Evolutionary conservation across 2,888 invertebrate species (phyloP).

Genomic region (Ormyrus rosae): DNA sequence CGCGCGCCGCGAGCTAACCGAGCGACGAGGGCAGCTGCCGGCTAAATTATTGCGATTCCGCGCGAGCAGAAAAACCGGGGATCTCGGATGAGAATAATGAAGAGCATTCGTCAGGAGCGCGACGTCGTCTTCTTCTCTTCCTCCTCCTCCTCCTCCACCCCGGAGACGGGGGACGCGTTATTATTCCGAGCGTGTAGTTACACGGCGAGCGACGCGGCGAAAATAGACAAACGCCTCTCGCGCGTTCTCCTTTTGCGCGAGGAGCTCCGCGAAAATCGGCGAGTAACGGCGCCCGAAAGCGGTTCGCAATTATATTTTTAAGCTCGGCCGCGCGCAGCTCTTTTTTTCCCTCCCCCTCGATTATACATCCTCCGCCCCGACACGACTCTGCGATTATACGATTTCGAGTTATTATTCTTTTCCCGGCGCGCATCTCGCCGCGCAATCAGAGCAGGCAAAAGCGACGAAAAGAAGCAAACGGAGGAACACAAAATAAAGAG

Average conservation of each 20-base stretch:
- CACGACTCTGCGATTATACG: no score
- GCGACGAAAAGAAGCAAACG: conserved; percentile 33
- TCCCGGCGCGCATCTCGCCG: background rate
- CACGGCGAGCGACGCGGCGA: no score
- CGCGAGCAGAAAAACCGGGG: conserved; percentile 4
- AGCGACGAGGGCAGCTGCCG: background rate
- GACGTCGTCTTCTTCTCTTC: no score
- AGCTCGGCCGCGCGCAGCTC: no score
- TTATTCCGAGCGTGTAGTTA: background rate
- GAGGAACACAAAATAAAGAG: conserved; percentile 35
- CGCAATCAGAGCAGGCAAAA: conserved; percentile 40
- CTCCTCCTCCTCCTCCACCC: no score
- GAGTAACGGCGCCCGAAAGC: background rate
- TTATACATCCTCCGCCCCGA: no score
- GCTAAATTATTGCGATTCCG: conserved; percentile 33
- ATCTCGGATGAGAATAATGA: conserved; percentile 47
- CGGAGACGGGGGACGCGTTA: background rate
- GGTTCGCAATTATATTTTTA: no score
- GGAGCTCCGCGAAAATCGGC: conserved; percentile 7
- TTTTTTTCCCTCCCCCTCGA: no score
- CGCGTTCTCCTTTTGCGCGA: background rate
- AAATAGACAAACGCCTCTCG: background rate
- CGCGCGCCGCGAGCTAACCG: background rate
- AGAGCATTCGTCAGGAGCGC: conserved; percentile 43
- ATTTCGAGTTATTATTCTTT: background rate